Evolutionary conservation across 2,888 invertebrate genomes (phyloP).

Genomic region (Nemurella pictetii): DNA sequence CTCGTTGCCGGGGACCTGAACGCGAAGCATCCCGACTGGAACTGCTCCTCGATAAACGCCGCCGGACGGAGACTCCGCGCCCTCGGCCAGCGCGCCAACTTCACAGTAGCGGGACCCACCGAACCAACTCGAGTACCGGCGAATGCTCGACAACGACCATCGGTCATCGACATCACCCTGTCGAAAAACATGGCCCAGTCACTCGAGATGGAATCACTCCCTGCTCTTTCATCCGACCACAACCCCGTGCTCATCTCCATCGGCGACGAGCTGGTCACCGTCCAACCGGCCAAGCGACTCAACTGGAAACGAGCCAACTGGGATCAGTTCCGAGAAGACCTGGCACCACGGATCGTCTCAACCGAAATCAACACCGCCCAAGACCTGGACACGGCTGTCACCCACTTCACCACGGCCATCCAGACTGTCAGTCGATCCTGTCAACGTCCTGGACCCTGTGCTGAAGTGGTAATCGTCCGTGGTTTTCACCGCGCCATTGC

Average conservation of each 20-base stretch:
- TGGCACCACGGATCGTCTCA: no score
- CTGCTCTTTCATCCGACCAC: not conserved
- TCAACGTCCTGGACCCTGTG: no score
- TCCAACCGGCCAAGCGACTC: not conserved
- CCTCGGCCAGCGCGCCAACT: not conserved
- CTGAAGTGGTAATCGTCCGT: no score
- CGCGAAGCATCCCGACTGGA: not conserved
- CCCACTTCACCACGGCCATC: not conserved
- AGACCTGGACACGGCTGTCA: no score
- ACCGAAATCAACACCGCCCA: no score
- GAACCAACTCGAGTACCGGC: no score
- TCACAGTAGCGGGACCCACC: not conserved
- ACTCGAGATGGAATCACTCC: not conserved
- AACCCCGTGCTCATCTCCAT: not conserved
- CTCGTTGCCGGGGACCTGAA: conserved; percentile 12
- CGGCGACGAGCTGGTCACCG: not conserved
- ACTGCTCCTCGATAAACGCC: not conserved
- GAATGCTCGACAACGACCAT: no score
- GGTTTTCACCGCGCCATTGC: no score
- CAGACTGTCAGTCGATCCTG: no score
- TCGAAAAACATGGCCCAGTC: not conserved
- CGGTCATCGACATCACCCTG: not conserved
- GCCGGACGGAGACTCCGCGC: not conserved
- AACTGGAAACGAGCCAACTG: not conserved
- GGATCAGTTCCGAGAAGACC: not conserved